phyloP scores from a whole-genome alignment of 2,797 vertebrate genomes.

The Tokudaia tokunoshimensis region DNA sequence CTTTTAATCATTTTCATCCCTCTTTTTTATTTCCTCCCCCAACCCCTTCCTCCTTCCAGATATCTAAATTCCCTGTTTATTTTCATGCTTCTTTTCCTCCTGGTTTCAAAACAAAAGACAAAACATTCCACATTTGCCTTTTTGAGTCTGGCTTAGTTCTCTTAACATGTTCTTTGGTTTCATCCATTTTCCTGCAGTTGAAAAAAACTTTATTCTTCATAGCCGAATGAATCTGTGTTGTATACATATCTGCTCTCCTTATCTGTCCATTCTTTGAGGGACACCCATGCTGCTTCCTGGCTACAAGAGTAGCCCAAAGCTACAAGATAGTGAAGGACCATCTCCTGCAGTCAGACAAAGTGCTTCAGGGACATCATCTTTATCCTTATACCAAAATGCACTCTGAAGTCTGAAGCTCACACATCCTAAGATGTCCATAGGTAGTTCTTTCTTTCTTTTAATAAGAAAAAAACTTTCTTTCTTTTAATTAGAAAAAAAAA shows the following conservation, averaged over 20 bases:
- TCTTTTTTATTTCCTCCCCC: not conserved
- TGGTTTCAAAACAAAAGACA: not conserved
- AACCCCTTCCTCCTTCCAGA: too few relatives aligned
- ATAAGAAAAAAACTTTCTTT: not conserved
- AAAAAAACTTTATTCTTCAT: not conserved
- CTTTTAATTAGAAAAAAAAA: too few relatives aligned
- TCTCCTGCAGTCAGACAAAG: not conserved
- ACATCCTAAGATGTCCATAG: not conserved
- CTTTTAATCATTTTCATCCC: not conserved
- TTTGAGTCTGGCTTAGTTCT: not conserved
- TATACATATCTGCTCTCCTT: not conserved
- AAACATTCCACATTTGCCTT: not conserved
- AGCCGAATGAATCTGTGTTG: not conserved
- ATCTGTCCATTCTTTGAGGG: not conserved
- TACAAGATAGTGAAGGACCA: too few relatives aligned
- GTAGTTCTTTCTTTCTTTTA: not conserved
- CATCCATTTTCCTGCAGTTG: not conserved
- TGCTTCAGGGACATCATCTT: not conserved
- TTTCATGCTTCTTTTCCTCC: not conserved
- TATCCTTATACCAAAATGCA: not conserved
- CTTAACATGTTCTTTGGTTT: not conserved
- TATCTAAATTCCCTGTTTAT: too few relatives aligned
- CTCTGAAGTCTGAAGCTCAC: not conserved
- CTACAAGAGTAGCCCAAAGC: not conserved
- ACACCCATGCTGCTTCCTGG: too few relatives aligned